Evolutionary conservation across 2,113 vertebrate species (phyloP), one percentile per base, ranked within the genome.

Genomic region (Hemibates koningsi): DNA sequence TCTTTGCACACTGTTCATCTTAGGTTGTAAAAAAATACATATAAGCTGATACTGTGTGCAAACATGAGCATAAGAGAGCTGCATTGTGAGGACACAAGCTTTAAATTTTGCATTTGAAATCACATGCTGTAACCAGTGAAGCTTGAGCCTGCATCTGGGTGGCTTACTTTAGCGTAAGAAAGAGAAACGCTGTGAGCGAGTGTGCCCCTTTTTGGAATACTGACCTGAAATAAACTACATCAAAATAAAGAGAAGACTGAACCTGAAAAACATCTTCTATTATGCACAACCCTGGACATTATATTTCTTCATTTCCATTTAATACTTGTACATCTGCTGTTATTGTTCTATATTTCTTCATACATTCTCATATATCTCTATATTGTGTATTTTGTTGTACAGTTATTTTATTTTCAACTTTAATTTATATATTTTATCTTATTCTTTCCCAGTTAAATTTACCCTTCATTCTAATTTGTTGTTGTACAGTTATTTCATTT

Each of bases 1-100:
- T 19, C 1, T 78, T 32, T 78, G 71, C 1, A 50, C 43, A 0
- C 24, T 50, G 71, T 32, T 29, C 3, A 50, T 38, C 19, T 29
- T 50, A 19, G 9, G 24, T 19, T 78, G 71, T 32, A 78, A 8
- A 78, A 43, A 41, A 68, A 73, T 48, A 48, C 16, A 63, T 63
- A 63, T 76, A 48, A 19, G 16, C 9, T 19, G 71, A 50, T 48
- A 76, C 4, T 78, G 4, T 50, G 71, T 78, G 24, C 71, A 78
- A 50, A n/a, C 71, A 32, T 2, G 4, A 50, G 24, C 24, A 29
- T 32, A 32, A 78, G 71, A 78, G 43, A 17, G 43, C 71, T 32
- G 43, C 24, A 48, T 50, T 50, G 16, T 78, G 43, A 50, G 43
- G 43, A 32, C 71, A 78, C 5, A 0, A 11, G 24, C 71, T 76